Evolutionary conservation across 2,113 vertebrate genomes (phyloP).

Genomic region (Panthera leo): DNA sequence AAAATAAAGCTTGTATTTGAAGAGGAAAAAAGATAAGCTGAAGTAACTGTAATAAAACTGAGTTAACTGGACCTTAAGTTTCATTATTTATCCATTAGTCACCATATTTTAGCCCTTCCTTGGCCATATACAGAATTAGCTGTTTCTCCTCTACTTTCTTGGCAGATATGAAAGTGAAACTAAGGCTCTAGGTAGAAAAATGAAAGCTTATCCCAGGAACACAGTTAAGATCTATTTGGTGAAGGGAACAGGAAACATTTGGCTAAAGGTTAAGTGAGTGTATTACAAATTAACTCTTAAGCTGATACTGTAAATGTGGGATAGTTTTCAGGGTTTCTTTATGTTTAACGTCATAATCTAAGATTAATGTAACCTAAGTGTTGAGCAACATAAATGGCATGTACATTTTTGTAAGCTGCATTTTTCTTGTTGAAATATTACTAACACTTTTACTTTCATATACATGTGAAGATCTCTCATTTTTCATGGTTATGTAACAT

Average conservation of each 20-base stretch:
- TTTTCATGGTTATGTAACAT: not conserved
- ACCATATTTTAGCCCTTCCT: not conserved
- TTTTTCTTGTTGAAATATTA: slow-evolving; percentile 5
- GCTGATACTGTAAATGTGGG: not conserved
- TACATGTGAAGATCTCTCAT: not conserved
- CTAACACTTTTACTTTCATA: not conserved
- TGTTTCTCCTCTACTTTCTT: not conserved
- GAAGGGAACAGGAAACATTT: not conserved
- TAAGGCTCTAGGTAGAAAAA: not conserved
- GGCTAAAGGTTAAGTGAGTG: not conserved
- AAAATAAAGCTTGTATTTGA: not conserved
- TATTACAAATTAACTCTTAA: not conserved
- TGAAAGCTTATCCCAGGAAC: not conserved
- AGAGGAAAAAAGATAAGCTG: not conserved
- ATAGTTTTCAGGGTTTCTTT: not conserved
- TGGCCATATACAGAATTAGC: not conserved
- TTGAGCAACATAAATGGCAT: not conserved
- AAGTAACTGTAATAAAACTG: not conserved
- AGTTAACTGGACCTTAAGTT: not conserved
- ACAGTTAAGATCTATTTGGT: not conserved
- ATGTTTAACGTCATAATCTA: not conserved
- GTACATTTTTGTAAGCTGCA: not conserved
- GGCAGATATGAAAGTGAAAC: not conserved
- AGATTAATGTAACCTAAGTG: not conserved
- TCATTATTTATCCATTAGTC: not conserved